These are phyloP conservation scores for Augochlorella aurata DNA, from an alignment of 2,888 invertebrate species.

Conservation along the genomic window DNA sequence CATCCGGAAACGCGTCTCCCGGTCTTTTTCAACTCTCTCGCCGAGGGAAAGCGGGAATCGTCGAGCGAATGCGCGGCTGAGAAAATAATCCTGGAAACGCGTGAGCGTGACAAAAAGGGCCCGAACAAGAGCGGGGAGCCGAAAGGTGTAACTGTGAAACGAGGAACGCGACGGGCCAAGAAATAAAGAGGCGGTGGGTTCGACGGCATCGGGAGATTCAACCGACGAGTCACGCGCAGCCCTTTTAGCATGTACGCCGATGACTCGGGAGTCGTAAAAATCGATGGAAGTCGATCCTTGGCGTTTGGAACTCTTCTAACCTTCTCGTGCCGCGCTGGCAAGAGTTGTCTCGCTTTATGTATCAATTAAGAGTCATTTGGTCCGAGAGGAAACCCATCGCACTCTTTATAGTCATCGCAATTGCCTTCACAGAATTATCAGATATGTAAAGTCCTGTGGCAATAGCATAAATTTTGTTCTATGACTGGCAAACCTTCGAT, in stretches of 20 bases:
- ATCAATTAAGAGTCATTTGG: background rate
- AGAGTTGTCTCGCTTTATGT: background rate
- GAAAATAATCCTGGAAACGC: conserved; percentile 59
- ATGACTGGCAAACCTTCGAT: too few relatives aligned
- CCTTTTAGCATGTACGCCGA: background rate
- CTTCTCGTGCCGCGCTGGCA: background rate
- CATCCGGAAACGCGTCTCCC: conserved; percentile 54
- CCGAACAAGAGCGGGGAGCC: background rate
- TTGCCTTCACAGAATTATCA: too few relatives aligned
- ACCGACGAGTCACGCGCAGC: background rate
- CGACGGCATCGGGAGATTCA: background rate
- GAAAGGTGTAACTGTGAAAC: conserved; percentile 27
- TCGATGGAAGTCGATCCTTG: background rate
- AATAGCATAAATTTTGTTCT: too few relatives aligned
- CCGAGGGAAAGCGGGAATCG: conserved; percentile 55
- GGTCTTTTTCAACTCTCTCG: conserved; percentile 53
- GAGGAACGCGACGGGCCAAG: conserved; percentile 14
- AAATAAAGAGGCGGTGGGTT: conserved; percentile 12
- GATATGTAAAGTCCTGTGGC: too few relatives aligned
- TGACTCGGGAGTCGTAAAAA: background rate
- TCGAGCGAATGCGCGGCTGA: conserved; percentile 41
- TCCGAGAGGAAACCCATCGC: too few relatives aligned
- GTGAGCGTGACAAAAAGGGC: conserved; percentile 37
- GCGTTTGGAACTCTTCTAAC: background rate
- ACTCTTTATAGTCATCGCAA: too few relatives aligned